Conservation (phyloP, 1,140 invertebrate genomes). For the Lethrus apterus region DNA sequence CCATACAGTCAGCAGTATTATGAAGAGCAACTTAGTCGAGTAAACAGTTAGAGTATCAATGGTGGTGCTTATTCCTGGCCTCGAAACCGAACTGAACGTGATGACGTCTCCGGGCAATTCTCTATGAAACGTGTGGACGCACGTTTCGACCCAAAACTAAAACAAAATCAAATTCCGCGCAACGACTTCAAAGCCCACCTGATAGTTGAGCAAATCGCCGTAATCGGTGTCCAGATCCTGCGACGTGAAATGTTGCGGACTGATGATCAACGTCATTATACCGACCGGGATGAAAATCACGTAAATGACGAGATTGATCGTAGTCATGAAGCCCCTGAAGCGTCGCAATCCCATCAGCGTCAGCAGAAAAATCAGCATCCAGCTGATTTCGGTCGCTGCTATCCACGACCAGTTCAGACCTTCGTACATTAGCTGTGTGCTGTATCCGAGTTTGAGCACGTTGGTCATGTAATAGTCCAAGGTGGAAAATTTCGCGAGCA, state of each 20-base stretch:
- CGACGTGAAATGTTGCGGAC: neutral
- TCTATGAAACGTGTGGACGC: conserved; percentile 1
- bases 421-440: neutral
- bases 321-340: neutral
- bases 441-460: neutral
- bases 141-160: conserved; percentile 1
- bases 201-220: no score
- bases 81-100: neutral
- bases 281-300: neutral
- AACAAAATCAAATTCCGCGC: no score
- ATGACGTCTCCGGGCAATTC: conserved; percentile 4
- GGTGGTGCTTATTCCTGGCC: conserved; percentile 1
- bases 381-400: neutral
- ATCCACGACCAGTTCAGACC: neutral
- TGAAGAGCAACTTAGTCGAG: neutral
- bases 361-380: neutral
- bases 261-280: neutral
- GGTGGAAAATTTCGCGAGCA: neutral
- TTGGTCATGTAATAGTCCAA: neutral
- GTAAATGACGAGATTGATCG: neutral
- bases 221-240: no score
- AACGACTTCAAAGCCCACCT: no score
- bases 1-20: neutral
- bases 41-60: conserved; percentile 4
- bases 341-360: neutral